phyloP scores from a whole-genome alignment of 2,888 invertebrate species.

The Caenorhabditis doughertyi region DNA sequence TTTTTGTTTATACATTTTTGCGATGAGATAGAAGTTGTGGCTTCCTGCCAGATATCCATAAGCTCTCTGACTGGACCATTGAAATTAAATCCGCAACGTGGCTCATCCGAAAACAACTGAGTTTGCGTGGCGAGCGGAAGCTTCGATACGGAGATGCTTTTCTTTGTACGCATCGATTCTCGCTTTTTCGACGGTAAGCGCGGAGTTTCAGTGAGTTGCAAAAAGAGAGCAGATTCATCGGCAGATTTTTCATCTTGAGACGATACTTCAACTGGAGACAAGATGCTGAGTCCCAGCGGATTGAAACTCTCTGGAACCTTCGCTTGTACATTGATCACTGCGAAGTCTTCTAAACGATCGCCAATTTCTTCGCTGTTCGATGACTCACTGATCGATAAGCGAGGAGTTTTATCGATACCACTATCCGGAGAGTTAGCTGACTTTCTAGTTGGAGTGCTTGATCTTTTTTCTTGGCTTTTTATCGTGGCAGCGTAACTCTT shows the following conservation, averaged over 20 bases:
- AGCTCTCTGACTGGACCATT: constrained; percentile 19
- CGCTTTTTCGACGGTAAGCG: constrained; percentile 10
- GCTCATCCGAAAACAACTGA: background rate
- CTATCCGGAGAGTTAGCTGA: constrained; percentile 14
- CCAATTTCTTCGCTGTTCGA: background rate
- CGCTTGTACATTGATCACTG: too few species aligned
- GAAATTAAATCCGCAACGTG: constrained; percentile 23
- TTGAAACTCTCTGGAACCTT: constrained; percentile 5
- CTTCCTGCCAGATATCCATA: constrained; percentile 24
- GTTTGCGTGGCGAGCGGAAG: constrained; percentile 32
- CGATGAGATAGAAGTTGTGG: background rate
- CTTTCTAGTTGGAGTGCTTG: too few species aligned
- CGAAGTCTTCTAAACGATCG: constrained; percentile 5
- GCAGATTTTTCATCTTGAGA: background rate
- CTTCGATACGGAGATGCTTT: constrained; percentile 25
- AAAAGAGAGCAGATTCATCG: background rate
- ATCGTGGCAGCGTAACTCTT: constrained; percentile 62
- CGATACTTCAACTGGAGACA: constrained; percentile 15
- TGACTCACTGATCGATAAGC: constrained; percentile 13
- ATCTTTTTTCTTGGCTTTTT: constrained; percentile 7
- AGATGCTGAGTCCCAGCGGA: constrained; percentile 36
- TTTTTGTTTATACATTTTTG: background rate
- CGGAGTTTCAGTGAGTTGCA: constrained; percentile 24
- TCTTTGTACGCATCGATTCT: constrained; percentile 12
- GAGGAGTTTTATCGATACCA: constrained; percentile 3